phyloP scores from a whole-genome alignment of 1,140 invertebrate species.

The Lordiphosa collinella region DNA sequence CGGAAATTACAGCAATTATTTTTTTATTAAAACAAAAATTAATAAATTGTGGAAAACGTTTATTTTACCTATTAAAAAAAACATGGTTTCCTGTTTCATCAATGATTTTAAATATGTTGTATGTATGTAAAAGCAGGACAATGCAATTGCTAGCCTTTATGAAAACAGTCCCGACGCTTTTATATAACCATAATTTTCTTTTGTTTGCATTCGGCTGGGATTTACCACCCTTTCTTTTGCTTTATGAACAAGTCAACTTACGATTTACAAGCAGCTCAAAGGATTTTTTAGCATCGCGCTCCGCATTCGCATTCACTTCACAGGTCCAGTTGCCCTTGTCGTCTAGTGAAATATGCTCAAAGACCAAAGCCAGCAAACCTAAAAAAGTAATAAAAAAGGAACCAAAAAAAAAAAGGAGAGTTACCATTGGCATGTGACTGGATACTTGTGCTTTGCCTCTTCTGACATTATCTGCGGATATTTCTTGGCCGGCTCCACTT shows the following conservation, averaged over 20 bases:
- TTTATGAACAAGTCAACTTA: conserved; percentile 53
- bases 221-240: not conserved
- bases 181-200: conserved; percentile 13
- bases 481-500: not conserved
- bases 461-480: conserved; percentile 5
- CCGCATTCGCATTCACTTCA: conserved; percentile 47
- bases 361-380: conserved; percentile 74
- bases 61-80: too few relatives aligned
- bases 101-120: too few relatives aligned
- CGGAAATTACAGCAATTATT: too few relatives aligned
- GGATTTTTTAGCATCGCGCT: conserved; percentile 54
- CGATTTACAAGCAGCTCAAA: conserved; percentile 80
- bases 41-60: too few relatives aligned
- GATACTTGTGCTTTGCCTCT: conserved; percentile 7
- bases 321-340: conserved; percentile 80
- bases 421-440: conserved; percentile 13
- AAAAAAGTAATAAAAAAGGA: not conserved
- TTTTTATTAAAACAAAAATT: too few relatives aligned
- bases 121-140: not conserved
- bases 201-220: not conserved
- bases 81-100: not conserved
- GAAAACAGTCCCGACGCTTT: conserved; percentile 29
- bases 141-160: conserved; percentile 3
- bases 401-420: not conserved
- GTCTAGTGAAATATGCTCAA: conserved; percentile 72